phyloP scores from a whole-genome alignment of 2,797 vertebrate species.

The Takifugu ocellatus region DNA sequence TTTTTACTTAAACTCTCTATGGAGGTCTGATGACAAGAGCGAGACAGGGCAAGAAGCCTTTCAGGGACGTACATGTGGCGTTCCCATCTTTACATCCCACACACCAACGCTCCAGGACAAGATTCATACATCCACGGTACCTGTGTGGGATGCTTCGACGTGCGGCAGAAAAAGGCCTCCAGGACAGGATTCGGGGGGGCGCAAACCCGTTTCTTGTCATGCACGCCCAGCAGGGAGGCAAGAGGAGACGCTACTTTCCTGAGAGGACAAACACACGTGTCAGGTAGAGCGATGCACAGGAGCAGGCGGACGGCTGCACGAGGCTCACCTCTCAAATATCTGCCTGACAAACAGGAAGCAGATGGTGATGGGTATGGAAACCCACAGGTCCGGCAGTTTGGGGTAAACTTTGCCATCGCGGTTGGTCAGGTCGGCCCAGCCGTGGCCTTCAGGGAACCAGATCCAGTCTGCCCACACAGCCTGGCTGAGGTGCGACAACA shows the following conservation, averaged over 20 bases:
- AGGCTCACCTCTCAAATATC: slow-evolving; percentile 75
- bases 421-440: slow-evolving; percentile 88
- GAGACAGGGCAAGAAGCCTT: slow-evolving; percentile 5
- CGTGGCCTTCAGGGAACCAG: slow-evolving; percentile 89
- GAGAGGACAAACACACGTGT: slow-evolving; percentile 1
- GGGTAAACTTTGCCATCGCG: slow-evolving; percentile 79
- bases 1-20: slow-evolving; percentile 82
- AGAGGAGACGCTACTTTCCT: slow-evolving; percentile 84
- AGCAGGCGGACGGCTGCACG: not conserved
- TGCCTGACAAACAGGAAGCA: slow-evolving; percentile 74
- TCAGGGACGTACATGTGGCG: not conserved
- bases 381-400: slow-evolving; percentile 85
- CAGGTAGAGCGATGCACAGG: not conserved
- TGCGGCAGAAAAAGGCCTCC: slow-evolving; percentile 81
- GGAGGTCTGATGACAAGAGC: slow-evolving; percentile 70
- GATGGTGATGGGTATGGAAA: slow-evolving; percentile 70
- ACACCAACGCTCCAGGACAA: no score
- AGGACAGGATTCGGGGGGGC: slow-evolving; percentile 79
- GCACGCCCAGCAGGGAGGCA: slow-evolving; percentile 83
- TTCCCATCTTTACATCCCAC: not conserved
- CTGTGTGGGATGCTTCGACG: slow-evolving; percentile 87
- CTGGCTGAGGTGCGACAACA: slow-evolving; percentile 76
- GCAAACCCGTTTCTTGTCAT: slow-evolving; percentile 79
- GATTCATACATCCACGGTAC: slow-evolving; percentile 50
- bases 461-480: slow-evolving; percentile 90